Conservation (phyloP, 2,797 vertebrate genomes). For the Falco berigora region DNA sequence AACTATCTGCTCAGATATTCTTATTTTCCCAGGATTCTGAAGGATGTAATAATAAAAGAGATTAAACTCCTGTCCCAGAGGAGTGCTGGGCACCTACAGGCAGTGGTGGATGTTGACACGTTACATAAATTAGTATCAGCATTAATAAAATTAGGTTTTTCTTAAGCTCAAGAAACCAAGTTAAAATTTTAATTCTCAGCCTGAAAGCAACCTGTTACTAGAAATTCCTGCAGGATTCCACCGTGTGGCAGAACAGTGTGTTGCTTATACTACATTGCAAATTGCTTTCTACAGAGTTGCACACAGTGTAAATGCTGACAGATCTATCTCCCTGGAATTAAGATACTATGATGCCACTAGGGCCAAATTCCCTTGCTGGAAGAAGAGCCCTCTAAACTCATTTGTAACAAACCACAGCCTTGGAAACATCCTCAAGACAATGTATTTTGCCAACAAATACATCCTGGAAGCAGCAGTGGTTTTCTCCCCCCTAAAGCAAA, state of each 20-base stretch:
- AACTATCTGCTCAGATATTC: neutral
- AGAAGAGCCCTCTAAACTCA: neutral
- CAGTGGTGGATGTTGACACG: fast-evolving
- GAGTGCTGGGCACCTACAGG: neutral
- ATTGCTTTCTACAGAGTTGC: neutral
- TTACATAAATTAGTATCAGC: neutral
- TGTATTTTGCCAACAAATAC: neutral
- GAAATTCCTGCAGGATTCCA: neutral
- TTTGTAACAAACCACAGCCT: neutral
- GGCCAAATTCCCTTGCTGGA: neutral
- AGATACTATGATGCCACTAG: neutral
- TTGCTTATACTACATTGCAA: neutral
- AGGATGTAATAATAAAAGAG: neutral
- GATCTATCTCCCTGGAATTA: neutral
- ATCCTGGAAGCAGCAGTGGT: neutral
- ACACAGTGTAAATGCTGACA: neutral
- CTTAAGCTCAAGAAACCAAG: neutral
- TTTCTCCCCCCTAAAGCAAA: neutral
- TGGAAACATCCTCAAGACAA: neutral
- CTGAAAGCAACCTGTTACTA: neutral
- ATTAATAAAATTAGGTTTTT: neutral
- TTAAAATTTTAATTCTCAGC: neutral
- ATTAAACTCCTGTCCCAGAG: neutral
- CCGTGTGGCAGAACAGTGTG: neutral
- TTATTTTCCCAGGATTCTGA: neutral